Conservation (phyloP, 2,888 invertebrate genomes). For the Philereme vetulata region DNA sequence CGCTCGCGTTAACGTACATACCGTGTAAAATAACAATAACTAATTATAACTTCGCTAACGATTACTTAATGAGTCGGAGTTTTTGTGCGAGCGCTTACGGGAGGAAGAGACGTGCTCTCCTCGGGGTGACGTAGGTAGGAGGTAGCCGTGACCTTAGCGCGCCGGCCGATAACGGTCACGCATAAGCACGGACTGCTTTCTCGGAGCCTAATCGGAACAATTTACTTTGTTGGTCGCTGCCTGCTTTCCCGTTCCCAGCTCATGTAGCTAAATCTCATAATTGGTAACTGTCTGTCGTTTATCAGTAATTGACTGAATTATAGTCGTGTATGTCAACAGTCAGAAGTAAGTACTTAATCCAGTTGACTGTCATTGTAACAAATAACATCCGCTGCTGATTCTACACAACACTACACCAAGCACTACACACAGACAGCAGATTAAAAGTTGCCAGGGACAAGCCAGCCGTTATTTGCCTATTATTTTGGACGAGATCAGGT, state of each 20-base stretch:
- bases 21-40: slow-evolving; percentile 53
- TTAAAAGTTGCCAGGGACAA: too few relatives aligned
- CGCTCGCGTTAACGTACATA: slow-evolving; percentile 42
- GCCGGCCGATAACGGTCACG: slow-evolving; percentile 11
- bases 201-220: slow-evolving; percentile 12
- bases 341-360: not conserved
- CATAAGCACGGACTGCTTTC: not conserved
- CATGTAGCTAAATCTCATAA: slow-evolving; percentile 1
- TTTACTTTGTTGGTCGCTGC: not conserved
- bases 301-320: slow-evolving; percentile 9
- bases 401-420: too few relatives aligned
- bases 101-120: too few relatives aligned
- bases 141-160: too few relatives aligned
- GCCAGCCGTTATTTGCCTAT: too few relatives aligned
- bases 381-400: slow-evolving; percentile 12
- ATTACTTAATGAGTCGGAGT: slow-evolving; percentile 8
- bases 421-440: not conserved
- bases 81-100: slow-evolving; percentile 28
- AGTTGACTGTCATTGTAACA: slow-evolving; percentile 10
- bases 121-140: too few relatives aligned
- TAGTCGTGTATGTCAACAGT: slow-evolving; percentile 4
- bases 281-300: slow-evolving; percentile 5
- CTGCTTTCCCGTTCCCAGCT: slow-evolving; percentile 1
- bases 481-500: too few relatives aligned
- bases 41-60: slow-evolving; percentile 53